These are phyloP conservation scores for Oreocharis arfaki DNA, from an alignment of 2,113 vertebrate genomes.

Conservation along the genomic window DNA sequence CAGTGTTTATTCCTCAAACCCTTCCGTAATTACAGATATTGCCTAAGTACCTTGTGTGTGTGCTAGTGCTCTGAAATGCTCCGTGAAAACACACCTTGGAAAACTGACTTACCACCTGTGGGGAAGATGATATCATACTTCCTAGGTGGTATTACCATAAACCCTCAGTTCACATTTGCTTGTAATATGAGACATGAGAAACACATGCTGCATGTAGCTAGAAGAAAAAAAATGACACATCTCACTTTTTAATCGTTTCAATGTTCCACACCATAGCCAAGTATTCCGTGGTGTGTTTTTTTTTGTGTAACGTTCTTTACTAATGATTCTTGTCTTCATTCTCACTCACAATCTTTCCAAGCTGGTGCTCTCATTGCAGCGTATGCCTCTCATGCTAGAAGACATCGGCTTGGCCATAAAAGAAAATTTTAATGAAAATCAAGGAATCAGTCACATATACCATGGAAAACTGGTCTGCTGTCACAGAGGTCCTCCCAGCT, in stretches of 20 bases:
- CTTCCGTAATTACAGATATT: slow-evolving; percentile 28
- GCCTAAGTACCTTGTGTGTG: not conserved
- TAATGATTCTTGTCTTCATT: not conserved
- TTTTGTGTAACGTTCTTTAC: not conserved
- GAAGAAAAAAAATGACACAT: slow-evolving; percentile 30
- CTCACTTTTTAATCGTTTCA: slow-evolving; percentile 36
- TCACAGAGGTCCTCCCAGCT: not conserved
- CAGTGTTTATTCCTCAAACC: slow-evolving; percentile 48
- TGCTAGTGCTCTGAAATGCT: not conserved
- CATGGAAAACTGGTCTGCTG: not conserved
- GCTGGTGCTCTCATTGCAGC: not conserved
- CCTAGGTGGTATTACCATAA: slow-evolving; percentile 53
- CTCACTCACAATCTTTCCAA: not conserved
- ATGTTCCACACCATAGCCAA: not conserved
- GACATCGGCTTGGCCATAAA: not conserved
- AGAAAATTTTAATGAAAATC: not conserved
- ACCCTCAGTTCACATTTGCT: slow-evolving; percentile 15
- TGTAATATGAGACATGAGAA: slow-evolving; percentile 45
- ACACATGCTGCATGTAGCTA: slow-evolving; percentile 27
- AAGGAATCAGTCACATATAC: not conserved
- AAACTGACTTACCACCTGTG: slow-evolving; percentile 50
- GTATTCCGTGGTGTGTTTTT: not conserved
- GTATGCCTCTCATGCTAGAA: not conserved
- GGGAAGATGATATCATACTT: slow-evolving; percentile 53
- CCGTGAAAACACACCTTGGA: not conserved